Base-by-base conservation (phyloP, 2,888 invertebrate genomes). In the Blera fallax region DNA sequence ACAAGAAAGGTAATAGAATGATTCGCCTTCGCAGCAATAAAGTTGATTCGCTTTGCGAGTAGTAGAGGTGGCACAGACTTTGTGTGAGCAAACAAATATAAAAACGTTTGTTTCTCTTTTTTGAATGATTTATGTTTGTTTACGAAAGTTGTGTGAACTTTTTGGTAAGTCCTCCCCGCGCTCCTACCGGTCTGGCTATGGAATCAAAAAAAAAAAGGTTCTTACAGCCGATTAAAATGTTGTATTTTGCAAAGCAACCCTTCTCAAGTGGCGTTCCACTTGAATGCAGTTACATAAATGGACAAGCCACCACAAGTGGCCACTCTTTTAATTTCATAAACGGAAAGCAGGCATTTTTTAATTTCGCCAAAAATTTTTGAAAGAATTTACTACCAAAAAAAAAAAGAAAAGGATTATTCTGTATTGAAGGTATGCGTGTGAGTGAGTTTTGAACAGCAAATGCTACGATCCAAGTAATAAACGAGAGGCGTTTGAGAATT, bases 71-170 rank as follows among this genome's bases (percentile, higher is more conserved):
- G 21, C 69, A 4, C 62, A 74, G 43, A 67, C 60, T 60, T 32
- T 60, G 52, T 45, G 62, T 58, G 24, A 45, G 70, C 43, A 54
- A 62, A 62, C 37, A 76, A 62, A 64, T 16, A 64, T 48, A 67
- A 52, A 52, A 43, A 50, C 21, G 54, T 78, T 78, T 70, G 78
- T 70, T 64, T 56, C 40, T 58, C n/a, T 27, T 62, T 45, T 14
- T 40, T 4, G n/a, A 77, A 67, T 79, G 83, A 83, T 83, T 83
- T 83, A 83, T 83, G 72, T 11, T 24, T 73, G 78, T 73, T 79
- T 67, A 58, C 83, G 27, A 73, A 83, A 83, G 73, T 83, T 83
- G 73, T 73, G 67, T 37, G 67, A 79, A 83, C 79, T 83, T 83
- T 83, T 73, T 43, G 18, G 72, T 1, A 72, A 65, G 45, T 65